Evolutionary conservation across 2,888 invertebrate species (phyloP), one percentile per base, ranked within the genome.

Genomic region (Chrysolina americana): DNA sequence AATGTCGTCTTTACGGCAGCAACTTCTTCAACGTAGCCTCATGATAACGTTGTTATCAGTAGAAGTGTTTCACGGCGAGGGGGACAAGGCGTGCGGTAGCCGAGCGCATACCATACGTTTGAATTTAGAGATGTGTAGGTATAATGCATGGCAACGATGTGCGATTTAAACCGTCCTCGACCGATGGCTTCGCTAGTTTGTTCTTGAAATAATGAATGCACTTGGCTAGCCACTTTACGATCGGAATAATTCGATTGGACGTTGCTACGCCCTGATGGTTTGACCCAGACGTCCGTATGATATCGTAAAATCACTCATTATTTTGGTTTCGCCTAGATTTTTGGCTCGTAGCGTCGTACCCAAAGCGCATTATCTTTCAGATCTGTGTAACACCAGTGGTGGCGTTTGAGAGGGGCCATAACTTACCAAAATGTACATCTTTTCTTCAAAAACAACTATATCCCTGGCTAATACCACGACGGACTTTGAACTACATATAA

Each of bases 11-110:
- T 64, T 70, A 59, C 23, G 65, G 15, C 65, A 65, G 65, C 48
- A 19, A 68, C 68, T 72, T 68, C 68, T 72, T 72, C 17, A 63
- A 68, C 68, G 72, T 72, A 68, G 68, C 72, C 68, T 72, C 63
- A 62, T 63, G 68, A 72, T 72, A 72, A 72, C 36, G 56, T 44
- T 62, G 59, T 71, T 72, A 72, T 72, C 68, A 68, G 63, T 68
- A 36, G 41, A 36, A 62, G 64, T 19, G 70, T 47, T 36, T 63
- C 23, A 28, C 23, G 17, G 62, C 13, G 65, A 59, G 65, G 71
- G 41, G 71, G 47, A 41, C 19, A 44, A 19, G 62, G 21, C 47
- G 44, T n/a, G 48, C 47, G 71, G 63, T 5, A 28, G 17, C 53
- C 50, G 6, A 53, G 50, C 66, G 66, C 36, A 23, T 66, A 50